A percentile compares a stretch with the other conserved stretches of the same genome.
phyloP scores from a whole-genome alignment of 1,140 invertebrate species.

The Drosophila burlai region DNA sequence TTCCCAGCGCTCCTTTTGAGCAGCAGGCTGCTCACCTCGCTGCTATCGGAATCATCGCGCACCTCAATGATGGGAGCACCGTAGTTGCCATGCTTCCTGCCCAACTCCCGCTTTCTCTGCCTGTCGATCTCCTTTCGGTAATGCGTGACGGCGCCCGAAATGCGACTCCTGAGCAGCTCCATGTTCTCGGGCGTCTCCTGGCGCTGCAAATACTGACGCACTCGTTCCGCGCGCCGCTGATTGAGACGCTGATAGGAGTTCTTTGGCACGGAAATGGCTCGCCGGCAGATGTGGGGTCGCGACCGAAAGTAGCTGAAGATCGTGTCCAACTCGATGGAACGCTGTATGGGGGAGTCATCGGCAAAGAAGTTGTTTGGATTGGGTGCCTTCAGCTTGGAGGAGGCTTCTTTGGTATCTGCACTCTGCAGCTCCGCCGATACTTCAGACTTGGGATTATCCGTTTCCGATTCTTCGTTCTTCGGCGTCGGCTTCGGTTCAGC shows the following conservation, averaged over 20 bases:
- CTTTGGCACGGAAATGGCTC: slow-evolving; percentile 59
- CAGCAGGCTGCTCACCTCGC: neutral
- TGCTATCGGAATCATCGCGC: slow-evolving; percentile 59
- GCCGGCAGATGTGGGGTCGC: slow-evolving; percentile 43
- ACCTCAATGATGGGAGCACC: slow-evolving; percentile 38
- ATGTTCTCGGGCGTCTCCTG: slow-evolving; percentile 33
- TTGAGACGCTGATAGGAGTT: slow-evolving; percentile 62
- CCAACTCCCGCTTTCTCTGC: slow-evolving; percentile 47
- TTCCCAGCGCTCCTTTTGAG: neutral
- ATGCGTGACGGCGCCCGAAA: slow-evolving; percentile 37
- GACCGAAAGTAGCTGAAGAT: slow-evolving; percentile 53
- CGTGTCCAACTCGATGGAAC: slow-evolving; percentile 49
- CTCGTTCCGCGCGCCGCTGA: slow-evolving; percentile 27
- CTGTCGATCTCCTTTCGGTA: slow-evolving; percentile 62
- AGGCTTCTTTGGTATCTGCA: slow-evolving; percentile 1
- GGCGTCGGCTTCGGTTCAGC: neutral
- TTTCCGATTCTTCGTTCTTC: neutral
- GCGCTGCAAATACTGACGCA: slow-evolving; percentile 1
- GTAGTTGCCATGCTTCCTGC: neutral
- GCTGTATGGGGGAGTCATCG: neutral
- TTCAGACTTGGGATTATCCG: neutral
- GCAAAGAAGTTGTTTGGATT: neutral
- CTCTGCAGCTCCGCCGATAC: neutral
- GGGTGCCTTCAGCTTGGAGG: neutral
- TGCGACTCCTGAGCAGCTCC: slow-evolving; percentile 41